Evolutionary conservation across 2,113 vertebrate genomes (phyloP), one percentile per base, ranked within the genome.

Genomic region (Piprites chloris): DNA sequence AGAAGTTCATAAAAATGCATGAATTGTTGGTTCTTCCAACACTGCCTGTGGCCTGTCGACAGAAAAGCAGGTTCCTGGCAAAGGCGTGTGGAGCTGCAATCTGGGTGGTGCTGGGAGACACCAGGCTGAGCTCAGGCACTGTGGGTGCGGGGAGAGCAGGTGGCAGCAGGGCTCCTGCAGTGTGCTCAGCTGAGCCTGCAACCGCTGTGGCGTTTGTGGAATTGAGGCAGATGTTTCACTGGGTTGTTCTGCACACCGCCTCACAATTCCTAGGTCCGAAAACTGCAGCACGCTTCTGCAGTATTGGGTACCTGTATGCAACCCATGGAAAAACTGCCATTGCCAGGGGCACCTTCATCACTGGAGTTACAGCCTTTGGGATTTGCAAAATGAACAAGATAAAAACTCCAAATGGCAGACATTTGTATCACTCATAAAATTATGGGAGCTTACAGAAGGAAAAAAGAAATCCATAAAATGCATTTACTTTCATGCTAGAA

Each of bases 121-220:
- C 39, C 67, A 73, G 88, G 1, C 23, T 8, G 87, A 42, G 82
- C 4, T 27, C 12, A 19, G 66, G 47, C 56, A 14, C 27, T 0
- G 20, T 0, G 8, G 42, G 17, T 3, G 5, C 0, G 1, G 50
- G 78, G 16, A 58, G 47, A 21, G n/a, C 89, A 46, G 68, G 84
- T 14, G 35, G 44, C 27, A 41, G 71, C 37, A 23, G 44, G 47
- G 84, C 68, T 27, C 61, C 82, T 42, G 74, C 62, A 5, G 11
- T 0, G 3, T 4, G 65, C 72, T 63, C 7, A 4, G 0, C 63
- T 4, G 12, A 79, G 79, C 80, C 59, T 19, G 10, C 15, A 3
- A 1, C 47, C 6, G 44, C 49, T 1, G 3, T 0, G 0, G 14
- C 4, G 4, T 1, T 23, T 6, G 65, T 75, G 79, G 44, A 52